Evolutionary conservation across 2,113 vertebrate genomes (phyloP), one percentile per base, ranked within the genome.

Genomic region (Dipodomys spectabilis): DNA sequence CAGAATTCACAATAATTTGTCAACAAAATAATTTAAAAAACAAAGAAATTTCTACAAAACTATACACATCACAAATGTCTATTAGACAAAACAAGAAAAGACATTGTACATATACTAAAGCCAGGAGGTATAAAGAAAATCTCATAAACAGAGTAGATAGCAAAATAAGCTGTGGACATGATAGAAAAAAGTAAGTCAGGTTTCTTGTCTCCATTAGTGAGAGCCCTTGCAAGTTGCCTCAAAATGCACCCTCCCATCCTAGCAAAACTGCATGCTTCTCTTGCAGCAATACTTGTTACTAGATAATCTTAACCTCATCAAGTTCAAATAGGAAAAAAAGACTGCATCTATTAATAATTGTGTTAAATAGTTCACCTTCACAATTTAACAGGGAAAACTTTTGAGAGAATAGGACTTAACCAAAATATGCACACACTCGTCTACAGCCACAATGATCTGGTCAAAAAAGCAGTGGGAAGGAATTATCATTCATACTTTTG

Each of bases 401-500:
- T 20, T 74, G 22, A 95, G 91, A 92, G 9, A 90, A 35, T 83
- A 85, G 30, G 69, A 94, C 79, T 96, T 92, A 53, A 82, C 60
- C 53, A 85, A 86, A 95, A 73, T 49, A 93, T 49, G 93, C 68
- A 75, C 39, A 74, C 12, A 11, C 16, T 74, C 20, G 71, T 27
- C 67, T 88, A 69, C 13, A 74, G 57, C 19, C 53, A 39, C 53
- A 30, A 92, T 62, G 25, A 57, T 91, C 35, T 83, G 84, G 20
- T 53, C 44, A 27, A 73, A 90, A 92, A 32, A 96, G 3, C 13
- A 71, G 39, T 4, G 0, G 25, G 30, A 91, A 92, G 57, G 85
- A 87, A 92, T 79, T 67, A 80, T 20, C 88, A 93, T 20, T 81
- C 64, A 88, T 64, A 93, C 74, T 62, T 86, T 78, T 25, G 69